phyloP scores from a whole-genome alignment of 1,140 invertebrate species.

The Venustaconcha ellipsiformis region DNA sequence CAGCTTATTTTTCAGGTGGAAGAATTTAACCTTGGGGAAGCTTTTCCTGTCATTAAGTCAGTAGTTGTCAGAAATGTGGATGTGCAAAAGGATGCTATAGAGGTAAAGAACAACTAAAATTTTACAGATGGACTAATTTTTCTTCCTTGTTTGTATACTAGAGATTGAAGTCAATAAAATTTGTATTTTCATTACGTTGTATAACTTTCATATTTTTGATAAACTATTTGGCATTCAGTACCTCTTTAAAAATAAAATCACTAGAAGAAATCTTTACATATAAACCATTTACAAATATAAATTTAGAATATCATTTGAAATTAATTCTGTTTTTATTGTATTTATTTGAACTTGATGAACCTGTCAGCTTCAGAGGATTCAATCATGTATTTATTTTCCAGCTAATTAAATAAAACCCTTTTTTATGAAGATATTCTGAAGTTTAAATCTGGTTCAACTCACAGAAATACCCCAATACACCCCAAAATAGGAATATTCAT shows the following conservation, averaged over 20 bases:
- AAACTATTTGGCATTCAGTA: not conserved
- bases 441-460: too few relatives aligned
- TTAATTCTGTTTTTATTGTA: not conserved
- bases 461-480: too few relatives aligned
- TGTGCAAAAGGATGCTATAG: slow-evolving; percentile 82
- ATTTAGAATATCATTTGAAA: not conserved
- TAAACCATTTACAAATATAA: not conserved
- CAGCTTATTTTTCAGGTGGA: slow-evolving; percentile 78
- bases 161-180: not conserved
- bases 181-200: not conserved
- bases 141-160: too few relatives aligned
- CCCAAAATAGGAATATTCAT: too few relatives aligned
- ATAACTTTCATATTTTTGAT: not conserved
- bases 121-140: too few relatives aligned
- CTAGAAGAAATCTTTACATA: not conserved
- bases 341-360: too few relatives aligned
- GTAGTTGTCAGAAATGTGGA: slow-evolving; percentile 84
- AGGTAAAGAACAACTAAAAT: slow-evolving; percentile 69
- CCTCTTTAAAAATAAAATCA: not conserved
- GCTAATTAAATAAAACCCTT: too few relatives aligned
- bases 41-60: slow-evolving; percentile 88
- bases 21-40: slow-evolving; percentile 86
- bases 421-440: too few relatives aligned
- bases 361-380: too few relatives aligned
- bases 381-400: too few relatives aligned